Evolutionary conservation across 2,797 vertebrate species (phyloP).

Genomic region (Lophotriccus pileatus): DNA sequence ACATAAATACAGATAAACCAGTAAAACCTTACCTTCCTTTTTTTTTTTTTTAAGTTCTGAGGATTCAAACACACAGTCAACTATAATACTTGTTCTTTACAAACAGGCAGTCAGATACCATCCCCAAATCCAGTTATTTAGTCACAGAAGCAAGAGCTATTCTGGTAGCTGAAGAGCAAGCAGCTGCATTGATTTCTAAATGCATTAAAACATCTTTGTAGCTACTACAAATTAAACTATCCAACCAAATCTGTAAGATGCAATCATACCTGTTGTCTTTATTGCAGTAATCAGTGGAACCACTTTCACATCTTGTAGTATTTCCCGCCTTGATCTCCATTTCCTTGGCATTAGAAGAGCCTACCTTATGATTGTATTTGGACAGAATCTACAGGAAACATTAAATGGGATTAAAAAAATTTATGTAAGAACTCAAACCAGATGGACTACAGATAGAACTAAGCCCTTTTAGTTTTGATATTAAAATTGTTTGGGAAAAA

Average conservation of each 20-base stretch:
- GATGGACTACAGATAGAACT: background rate
- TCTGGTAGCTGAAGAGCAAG: background rate
- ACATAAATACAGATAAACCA: background rate
- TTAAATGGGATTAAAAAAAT: background rate
- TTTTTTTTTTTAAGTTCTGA: background rate
- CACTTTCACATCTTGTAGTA: background rate
- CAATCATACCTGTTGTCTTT: constrained; percentile 78
- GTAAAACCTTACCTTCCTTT: background rate
- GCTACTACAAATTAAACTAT: background rate
- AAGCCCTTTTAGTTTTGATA: background rate
- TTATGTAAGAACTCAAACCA: background rate
- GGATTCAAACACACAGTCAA: background rate
- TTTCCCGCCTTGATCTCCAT: background rate
- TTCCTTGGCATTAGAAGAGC: constrained; percentile 13
- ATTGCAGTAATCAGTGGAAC: background rate
- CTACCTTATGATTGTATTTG: constrained; percentile 64
- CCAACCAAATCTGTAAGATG: background rate
- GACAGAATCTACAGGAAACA: constrained; percentile 72
- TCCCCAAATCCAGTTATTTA: background rate
- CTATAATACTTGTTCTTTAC: background rate
- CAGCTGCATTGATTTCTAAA: background rate
- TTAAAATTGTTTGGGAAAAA: background rate
- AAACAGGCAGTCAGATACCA: background rate
- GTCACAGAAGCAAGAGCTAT: background rate
- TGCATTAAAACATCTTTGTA: background rate